Percentiles rank a stretch among this genome's conserved stretches.
These are phyloP conservation scores for Sprattus sprattus DNA, from an alignment of 2,113 vertebrate genomes.

Conservation along the genomic window DNA sequence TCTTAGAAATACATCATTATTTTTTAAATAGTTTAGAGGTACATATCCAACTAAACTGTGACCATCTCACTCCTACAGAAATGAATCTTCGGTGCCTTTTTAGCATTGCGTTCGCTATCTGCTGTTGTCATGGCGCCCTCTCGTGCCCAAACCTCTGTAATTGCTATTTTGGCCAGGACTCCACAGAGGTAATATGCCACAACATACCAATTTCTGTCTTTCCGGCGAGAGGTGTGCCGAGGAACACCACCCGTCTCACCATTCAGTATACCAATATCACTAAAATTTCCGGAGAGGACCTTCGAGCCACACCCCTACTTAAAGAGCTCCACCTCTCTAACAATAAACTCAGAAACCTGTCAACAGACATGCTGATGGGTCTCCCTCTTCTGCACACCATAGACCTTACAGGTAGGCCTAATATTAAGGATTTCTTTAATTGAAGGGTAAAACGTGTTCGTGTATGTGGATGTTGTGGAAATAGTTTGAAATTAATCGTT, in stretches of 20 bases:
- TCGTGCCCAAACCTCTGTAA: slow-evolving; percentile 66
- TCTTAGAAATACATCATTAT: too few relatives aligned
- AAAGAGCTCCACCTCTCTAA: slow-evolving; percentile 77
- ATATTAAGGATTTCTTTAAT: neutral
- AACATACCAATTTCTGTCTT: slow-evolving; percentile 62
- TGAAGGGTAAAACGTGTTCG: too few relatives aligned
- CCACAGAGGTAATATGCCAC: slow-evolving; percentile 69
- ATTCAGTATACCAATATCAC: slow-evolving; percentile 81
- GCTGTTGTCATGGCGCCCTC: slow-evolving; percentile 47
- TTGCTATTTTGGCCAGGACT: slow-evolving; percentile 54
- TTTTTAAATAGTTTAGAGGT: neutral
- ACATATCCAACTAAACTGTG: neutral
- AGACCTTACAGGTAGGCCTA: slow-evolving; percentile 70
- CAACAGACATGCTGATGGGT: slow-evolving; percentile 60
- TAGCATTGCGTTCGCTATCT: slow-evolving; percentile 40
- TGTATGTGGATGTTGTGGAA: too few relatives aligned
- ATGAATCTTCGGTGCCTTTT: neutral
- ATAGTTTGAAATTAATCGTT: too few relatives aligned
- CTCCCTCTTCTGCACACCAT: slow-evolving; percentile 68
- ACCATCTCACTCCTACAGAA: neutral
- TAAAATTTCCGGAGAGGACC: slow-evolving; percentile 51
- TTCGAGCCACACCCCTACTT: slow-evolving; percentile 65
- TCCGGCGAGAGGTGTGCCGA: slow-evolving; percentile 59
- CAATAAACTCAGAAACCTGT: slow-evolving; percentile 71
- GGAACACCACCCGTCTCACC: slow-evolving; percentile 62